Percentiles rank a stretch among this genome's conserved stretches.
Conservation (phyloP, 2,888 invertebrate genomes). For the Odontothrips loti region DNA sequence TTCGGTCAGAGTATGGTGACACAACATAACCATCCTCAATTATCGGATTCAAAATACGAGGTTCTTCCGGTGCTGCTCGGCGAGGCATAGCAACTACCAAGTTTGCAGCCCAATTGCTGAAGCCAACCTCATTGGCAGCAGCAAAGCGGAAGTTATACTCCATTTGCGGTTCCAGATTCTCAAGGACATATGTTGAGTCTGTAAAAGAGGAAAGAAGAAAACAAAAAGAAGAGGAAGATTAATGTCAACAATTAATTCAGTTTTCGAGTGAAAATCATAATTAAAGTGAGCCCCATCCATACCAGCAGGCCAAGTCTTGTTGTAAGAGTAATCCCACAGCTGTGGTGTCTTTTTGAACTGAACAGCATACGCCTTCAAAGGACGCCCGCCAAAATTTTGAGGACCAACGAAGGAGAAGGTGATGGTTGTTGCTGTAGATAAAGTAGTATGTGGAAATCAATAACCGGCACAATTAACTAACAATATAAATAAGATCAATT, state of each 20-base stretch:
- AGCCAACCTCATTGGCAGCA: slow-evolving; percentile 77
- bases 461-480: neutral
- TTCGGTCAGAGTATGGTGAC: slow-evolving; percentile 70
- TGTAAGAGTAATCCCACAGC: slow-evolving; percentile 64
- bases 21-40: slow-evolving; percentile 52
- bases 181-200: slow-evolving; percentile 76
- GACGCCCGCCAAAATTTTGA: slow-evolving; percentile 67
- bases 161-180: slow-evolving; percentile 70
- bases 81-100: slow-evolving; percentile 67
- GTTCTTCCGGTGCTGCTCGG: slow-evolving; percentile 70
- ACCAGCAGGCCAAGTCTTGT: slow-evolving; percentile 73
- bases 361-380: slow-evolving; percentile 66
- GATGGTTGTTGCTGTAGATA: slow-evolving; percentile 66
- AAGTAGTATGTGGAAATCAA: neutral
- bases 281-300: slow-evolving; percentile 40
- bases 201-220: slow-evolving; percentile 35
- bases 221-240: slow-evolving; percentile 8
- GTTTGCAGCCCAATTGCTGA: slow-evolving; percentile 67
- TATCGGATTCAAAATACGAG: slow-evolving; percentile 54
- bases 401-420: slow-evolving; percentile 75
- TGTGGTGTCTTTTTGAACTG: slow-evolving; percentile 68
- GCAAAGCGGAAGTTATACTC: slow-evolving; percentile 79
- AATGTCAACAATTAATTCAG: slow-evolving; percentile 12
- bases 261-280: no score
- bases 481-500: slow-evolving; percentile 30